Evolutionary conservation across 1,140 invertebrate species (phyloP), one percentile per base, ranked within the genome.

Genomic region (Heliconius eleuchia): DNA sequence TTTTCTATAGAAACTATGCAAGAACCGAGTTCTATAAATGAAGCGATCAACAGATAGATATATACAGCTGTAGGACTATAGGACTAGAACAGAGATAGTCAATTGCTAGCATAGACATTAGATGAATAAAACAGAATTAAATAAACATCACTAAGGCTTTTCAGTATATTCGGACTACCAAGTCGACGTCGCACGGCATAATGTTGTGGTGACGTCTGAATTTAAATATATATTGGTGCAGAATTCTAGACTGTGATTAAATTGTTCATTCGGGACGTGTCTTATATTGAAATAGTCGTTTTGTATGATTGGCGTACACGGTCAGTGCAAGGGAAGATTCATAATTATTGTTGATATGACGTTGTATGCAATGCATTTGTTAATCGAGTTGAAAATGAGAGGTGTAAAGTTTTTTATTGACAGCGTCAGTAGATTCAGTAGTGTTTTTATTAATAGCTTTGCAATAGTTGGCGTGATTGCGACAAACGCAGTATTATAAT

Each of bases 251-350:
- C 92, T 94, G 92, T 94, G 92, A 94, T 94, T 90, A 89, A 93
- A 92, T 89, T 92, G 92, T 94, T 94, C 91, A 92, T 93, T 91
- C 88, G 85, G 92, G 89, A 93, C 91, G 92, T 94, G 92, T 94
- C 92, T 94, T 93, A 94, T 94, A 94, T 94, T 94, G 90, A 92
- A 94, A 92, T 94, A 94, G 92, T 91, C 90, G 88, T 92, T 94
- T 92, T 94, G 89, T 94, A 93, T 90, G 90, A 92, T 92, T 91
- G 91, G 91, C 90, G 80, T 80, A 87, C 88, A 89, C 89, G 80
- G 81, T 79, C 80, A 78, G 89, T 89, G 90, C 85, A 80, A 34
- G 84, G 82, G 82, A 86, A 88, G 82, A 85, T 82, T 82, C 80
- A 46, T 74, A 83, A 84, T 80, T 87, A 85, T 87, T 86, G 82